Percentiles rank a stretch among this genome's conserved stretches.
These are phyloP conservation scores for Tyrannus savana DNA, from an alignment of 2,113 vertebrate species.

Conservation along the genomic window DNA sequence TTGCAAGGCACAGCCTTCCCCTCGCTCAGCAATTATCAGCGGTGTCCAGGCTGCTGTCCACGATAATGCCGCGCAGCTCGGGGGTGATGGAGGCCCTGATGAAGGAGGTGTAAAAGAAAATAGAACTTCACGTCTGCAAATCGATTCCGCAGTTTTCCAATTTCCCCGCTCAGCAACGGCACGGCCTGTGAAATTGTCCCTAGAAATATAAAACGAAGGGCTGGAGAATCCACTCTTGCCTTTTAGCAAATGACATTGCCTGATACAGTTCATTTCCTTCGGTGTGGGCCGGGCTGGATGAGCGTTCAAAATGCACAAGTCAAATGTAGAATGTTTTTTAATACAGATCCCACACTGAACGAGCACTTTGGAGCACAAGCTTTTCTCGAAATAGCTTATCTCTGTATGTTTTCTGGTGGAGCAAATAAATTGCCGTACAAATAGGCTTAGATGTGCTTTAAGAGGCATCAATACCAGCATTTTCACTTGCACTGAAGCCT, in stretches of 20 bases:
- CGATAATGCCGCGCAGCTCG: constrained; percentile 73
- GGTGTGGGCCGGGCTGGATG: constrained; percentile 30
- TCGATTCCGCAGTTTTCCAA: constrained; percentile 88
- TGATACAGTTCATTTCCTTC: constrained; percentile 70
- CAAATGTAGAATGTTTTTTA: constrained; percentile 25
- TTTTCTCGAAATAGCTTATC: not conserved
- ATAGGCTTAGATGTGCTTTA: not conserved
- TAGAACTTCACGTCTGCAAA: constrained; percentile 84
- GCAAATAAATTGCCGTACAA: not conserved
- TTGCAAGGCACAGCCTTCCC: constrained; percentile 32
- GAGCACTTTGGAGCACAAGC: not conserved
- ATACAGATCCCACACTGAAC: not conserved
- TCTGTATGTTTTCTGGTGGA: not conserved
- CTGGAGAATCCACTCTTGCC: constrained; percentile 66
- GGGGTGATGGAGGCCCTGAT: constrained; percentile 74
- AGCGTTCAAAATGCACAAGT: constrained; percentile 33
- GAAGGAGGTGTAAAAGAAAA: constrained; percentile 83
- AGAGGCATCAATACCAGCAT: not conserved
- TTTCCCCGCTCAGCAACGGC: constrained; percentile 79
- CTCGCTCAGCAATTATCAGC: constrained; percentile 71
- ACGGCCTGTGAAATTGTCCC: constrained; percentile 88
- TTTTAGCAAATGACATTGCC: constrained; percentile 79
- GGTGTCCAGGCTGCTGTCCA: constrained; percentile 64
- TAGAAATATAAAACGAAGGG: constrained; percentile 77
- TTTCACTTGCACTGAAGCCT: not conserved